These are phyloP conservation scores for Boulengeromyrus knoepffleri DNA, from an alignment of 2,113 vertebrate genomes.

Conservation along the genomic window DNA sequence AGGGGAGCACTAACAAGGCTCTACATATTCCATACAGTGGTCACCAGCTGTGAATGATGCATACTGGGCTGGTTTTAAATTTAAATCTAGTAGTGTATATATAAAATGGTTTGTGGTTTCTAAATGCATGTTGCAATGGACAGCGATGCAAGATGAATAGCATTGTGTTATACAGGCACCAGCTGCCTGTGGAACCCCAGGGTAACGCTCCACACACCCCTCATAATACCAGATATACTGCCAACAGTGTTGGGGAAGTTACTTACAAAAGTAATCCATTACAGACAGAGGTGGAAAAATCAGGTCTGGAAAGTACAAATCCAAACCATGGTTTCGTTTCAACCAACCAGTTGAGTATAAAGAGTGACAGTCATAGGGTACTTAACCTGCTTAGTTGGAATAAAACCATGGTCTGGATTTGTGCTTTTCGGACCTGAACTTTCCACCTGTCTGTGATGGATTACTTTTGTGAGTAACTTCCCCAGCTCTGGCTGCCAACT, in stretches of 20 bases:
- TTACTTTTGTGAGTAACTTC: too few relatives aligned
- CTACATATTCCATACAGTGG: background rate
- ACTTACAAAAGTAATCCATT: too few relatives aligned
- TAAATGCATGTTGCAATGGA: background rate
- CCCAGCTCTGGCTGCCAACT: background rate
- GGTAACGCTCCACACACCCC: background rate
- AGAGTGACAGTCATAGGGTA: too few relatives aligned
- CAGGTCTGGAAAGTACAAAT: too few relatives aligned
- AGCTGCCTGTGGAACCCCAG: background rate
- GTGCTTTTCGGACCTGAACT: too few relatives aligned
- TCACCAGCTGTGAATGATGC: background rate
- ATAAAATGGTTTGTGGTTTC: background rate
- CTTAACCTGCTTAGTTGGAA: too few relatives aligned
- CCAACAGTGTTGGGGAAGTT: too few relatives aligned
- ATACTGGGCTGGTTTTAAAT: background rate
- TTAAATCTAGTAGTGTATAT: background rate
- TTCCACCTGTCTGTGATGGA: too few relatives aligned
- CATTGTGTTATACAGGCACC: background rate
- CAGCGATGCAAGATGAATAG: background rate
- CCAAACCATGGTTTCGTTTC: too few relatives aligned
- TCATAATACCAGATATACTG: background rate
- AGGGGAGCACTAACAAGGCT: background rate
- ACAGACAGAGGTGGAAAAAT: too few relatives aligned
- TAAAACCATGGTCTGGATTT: too few relatives aligned
- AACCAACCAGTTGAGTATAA: too few relatives aligned